phyloP scores from a whole-genome alignment of 23 tunicate species.

The Ciona savignyi region DNA sequence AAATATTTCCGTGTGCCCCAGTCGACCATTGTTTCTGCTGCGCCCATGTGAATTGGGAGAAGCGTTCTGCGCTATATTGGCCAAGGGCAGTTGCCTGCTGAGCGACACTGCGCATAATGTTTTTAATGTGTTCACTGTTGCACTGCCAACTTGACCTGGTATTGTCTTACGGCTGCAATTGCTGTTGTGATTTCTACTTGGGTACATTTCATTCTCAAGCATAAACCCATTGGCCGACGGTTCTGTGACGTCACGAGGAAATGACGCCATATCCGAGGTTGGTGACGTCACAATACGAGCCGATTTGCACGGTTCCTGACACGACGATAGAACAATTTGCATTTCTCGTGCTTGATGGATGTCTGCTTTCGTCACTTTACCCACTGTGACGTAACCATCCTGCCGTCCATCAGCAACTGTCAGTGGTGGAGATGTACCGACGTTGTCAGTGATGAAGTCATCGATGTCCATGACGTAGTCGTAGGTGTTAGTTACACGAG shows the following conservation, averaged over 20 bases:
- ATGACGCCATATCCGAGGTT: background rate
- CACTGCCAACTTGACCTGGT: background rate
- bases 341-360: conserved; percentile 2
- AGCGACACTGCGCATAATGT: background rate
- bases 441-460: background rate
- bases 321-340: background rate
- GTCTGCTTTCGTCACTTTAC: conserved; percentile 12
- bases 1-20: background rate
- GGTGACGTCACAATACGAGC: conserved; percentile 10
- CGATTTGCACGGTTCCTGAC: background rate
- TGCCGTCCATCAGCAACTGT: background rate
- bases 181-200: background rate
- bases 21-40: background rate
- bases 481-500: conserved; percentile 6
- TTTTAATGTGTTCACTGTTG: background rate
- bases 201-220: background rate
- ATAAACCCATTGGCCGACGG: background rate
- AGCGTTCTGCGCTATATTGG: background rate
- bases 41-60: background rate
- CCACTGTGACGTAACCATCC: background rate
- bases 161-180: conserved; percentile 4
- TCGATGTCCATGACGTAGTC: conserved; percentile 3
- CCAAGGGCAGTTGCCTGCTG: background rate
- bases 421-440: background rate
- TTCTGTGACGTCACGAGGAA: background rate